Evolutionary conservation across 1,140 invertebrate genomes (phyloP), one percentile per base, ranked within the genome.

Genomic region (Camponotus vicinus): DNA sequence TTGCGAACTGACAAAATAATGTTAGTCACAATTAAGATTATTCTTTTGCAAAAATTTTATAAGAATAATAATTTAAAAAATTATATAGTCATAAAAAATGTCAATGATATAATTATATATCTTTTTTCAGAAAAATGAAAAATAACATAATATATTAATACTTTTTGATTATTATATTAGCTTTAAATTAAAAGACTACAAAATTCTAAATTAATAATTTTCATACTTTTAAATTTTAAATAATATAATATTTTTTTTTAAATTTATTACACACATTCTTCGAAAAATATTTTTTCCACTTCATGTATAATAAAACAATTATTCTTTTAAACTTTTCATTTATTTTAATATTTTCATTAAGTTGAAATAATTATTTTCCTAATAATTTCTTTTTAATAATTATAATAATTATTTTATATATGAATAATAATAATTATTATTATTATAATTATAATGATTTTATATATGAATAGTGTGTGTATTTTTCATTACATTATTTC

Each of bases 401-500:
- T 27, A 27, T 27, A 27, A 27, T 27, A 27, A 27, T 27, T 27
- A 27, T 27, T 27, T 27, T 27, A 27, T 27, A 27, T 27, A 27
- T 27, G 27, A 27, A 27, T 27, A 27, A 27, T 27, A 27, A 27
- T 27, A 27, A 27, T 27, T 1, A 27, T 27, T 27, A 27, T 27
- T 27, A 27, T 27, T 27, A 27, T 27, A 27, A 27, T 27, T 27
- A 27, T 21, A 21, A 21, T 27, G 27, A 27, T 27, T 27, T 27
- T 27, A 27, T 27, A 27, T 27, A 27, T 27, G 27, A 27, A 27
- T 27, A 27, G 27, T 27, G 27, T 27, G 27, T 27, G 27, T 59
- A 21, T 87, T 85, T 82, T 69, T 85, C 52, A 57, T 21, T 76
- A 21, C 7, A n/a, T 18, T 34, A 8, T 73, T 21, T 13, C 32